phyloP scores from a whole-genome alignment of 2,797 vertebrate genomes.

The Intellagama lesueurii region DNA sequence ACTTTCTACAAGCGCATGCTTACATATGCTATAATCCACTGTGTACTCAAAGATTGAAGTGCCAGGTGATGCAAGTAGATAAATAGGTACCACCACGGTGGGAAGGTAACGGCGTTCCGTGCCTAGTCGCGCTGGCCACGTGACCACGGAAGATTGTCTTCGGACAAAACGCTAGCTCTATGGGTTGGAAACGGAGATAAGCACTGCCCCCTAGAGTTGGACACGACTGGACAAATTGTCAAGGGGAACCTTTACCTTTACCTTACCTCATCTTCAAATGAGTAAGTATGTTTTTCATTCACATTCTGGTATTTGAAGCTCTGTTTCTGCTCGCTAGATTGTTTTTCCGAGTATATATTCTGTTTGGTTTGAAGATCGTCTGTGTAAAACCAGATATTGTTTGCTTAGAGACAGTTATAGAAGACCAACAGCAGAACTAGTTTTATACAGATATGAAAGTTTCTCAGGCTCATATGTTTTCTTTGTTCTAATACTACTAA shows the following conservation, averaged over 20 bases:
- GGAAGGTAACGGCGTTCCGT: too few relatives aligned
- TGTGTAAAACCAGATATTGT: conserved; percentile 39
- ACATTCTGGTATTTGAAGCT: conserved; percentile 16
- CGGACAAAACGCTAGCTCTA: too few relatives aligned
- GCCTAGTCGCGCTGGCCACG: too few relatives aligned
- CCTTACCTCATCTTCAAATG: conserved; percentile 59
- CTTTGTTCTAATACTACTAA: not conserved
- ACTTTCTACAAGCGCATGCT: not conserved
- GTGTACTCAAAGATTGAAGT: not conserved
- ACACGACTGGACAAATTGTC: too few relatives aligned
- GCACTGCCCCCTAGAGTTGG: too few relatives aligned
- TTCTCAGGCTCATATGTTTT: not conserved
- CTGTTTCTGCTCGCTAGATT: conserved; percentile 23
- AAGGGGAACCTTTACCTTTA: too few relatives aligned
- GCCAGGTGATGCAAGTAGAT: too few relatives aligned
- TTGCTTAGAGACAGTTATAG: conserved; percentile 16
- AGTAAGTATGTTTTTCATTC: conserved; percentile 19
- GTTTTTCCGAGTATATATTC: conserved; percentile 39
- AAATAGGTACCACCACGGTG: too few relatives aligned
- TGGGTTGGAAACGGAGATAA: too few relatives aligned
- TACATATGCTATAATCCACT: not conserved
- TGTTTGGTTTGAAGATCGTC: conserved; percentile 30
- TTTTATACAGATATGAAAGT: not conserved
- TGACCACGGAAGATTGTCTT: too few relatives aligned
- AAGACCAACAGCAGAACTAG: conserved; percentile 2